phyloP scores from a whole-genome alignment of 1,140 invertebrate species.

The Drosophila jambulina region DNA sequence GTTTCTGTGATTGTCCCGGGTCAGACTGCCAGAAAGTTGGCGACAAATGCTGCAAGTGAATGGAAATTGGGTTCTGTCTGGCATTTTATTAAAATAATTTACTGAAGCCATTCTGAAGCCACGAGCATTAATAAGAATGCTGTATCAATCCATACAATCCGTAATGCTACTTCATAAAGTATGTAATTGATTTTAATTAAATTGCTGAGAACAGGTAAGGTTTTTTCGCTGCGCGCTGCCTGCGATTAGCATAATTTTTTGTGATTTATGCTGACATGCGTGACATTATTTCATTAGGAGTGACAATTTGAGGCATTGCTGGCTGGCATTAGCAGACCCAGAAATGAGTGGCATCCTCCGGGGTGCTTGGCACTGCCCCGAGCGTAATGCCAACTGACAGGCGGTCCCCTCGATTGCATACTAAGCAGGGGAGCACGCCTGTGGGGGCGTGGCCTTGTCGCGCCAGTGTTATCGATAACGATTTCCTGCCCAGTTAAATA shows the following conservation, averaged over 20 bases:
- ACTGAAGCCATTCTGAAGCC: slow-evolving; percentile 42
- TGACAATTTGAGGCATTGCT: slow-evolving; percentile 55
- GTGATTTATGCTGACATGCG: slow-evolving; percentile 53
- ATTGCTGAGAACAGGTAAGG: not conserved
- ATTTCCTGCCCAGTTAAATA: slow-evolving; percentile 41
- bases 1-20: slow-evolving; percentile 1
- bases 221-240: slow-evolving; percentile 14
- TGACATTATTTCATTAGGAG: slow-evolving; percentile 63
- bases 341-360: slow-evolving; percentile 34
- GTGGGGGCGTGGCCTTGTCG: slow-evolving; percentile 35
- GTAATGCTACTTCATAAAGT: not conserved
- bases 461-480: slow-evolving; percentile 41
- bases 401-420: slow-evolving; percentile 56
- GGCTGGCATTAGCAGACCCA: slow-evolving; percentile 28
- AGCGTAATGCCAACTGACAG: slow-evolving; percentile 63
- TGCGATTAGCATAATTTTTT: slow-evolving; percentile 46
- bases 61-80: slow-evolving; percentile 60
- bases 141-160: not conserved
- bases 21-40: slow-evolving; percentile 3
- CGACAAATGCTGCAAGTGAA: slow-evolving; percentile 32
- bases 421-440: slow-evolving; percentile 37
- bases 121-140: not conserved
- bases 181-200: not conserved
- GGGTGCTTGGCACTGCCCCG: slow-evolving; percentile 12
- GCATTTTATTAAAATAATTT: slow-evolving; percentile 71